Conservation (phyloP, 2,888 invertebrate genomes). For the Pediacus dermestoides region DNA sequence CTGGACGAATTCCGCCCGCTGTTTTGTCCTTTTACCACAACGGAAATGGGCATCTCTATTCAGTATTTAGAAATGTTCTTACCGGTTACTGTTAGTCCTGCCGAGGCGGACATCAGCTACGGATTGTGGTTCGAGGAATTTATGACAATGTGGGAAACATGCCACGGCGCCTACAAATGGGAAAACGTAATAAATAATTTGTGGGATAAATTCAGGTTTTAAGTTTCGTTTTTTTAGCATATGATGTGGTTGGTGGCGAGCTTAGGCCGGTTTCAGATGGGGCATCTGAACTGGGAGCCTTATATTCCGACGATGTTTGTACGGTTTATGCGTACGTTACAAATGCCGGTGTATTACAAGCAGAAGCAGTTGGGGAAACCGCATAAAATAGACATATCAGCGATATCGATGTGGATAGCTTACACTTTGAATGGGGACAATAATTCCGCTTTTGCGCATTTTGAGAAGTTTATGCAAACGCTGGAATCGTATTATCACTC, state of each 20-base stretch:
- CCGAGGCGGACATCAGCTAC: slow-evolving; percentile 62
- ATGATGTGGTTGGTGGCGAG: slow-evolving; percentile 72
- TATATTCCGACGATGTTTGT: slow-evolving; percentile 75
- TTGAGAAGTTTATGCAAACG: slow-evolving; percentile 76
- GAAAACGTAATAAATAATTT: slow-evolving; percentile 54
- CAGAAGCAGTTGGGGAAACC: slow-evolving; percentile 58
- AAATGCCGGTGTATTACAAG: slow-evolving; percentile 75
- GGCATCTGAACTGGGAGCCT: slow-evolving; percentile 84
- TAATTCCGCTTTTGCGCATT: slow-evolving; percentile 61
- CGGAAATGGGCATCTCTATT: slow-evolving; percentile 54
- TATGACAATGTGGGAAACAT: slow-evolving; percentile 73
- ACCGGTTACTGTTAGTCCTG: slow-evolving; percentile 65
- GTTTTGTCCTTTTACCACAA: slow-evolving; percentile 68
- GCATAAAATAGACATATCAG: slow-evolving; percentile 51
- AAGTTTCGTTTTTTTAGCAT: slow-evolving; percentile 53
- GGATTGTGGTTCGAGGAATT: slow-evolving; percentile 78
- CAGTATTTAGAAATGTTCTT: slow-evolving; percentile 69
- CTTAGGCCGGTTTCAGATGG: slow-evolving; percentile 70
- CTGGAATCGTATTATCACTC: slow-evolving; percentile 87
- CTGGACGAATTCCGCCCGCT: slow-evolving; percentile 76
- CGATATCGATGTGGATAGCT: slow-evolving; percentile 59
- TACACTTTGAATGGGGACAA: slow-evolving; percentile 65
- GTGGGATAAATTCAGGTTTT: not conserved
- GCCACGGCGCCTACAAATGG: slow-evolving; percentile 69
- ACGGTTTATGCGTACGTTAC: slow-evolving; percentile 67